Conservation (phyloP, 2,888 invertebrate genomes). For the Cetonia aurata region DNA sequence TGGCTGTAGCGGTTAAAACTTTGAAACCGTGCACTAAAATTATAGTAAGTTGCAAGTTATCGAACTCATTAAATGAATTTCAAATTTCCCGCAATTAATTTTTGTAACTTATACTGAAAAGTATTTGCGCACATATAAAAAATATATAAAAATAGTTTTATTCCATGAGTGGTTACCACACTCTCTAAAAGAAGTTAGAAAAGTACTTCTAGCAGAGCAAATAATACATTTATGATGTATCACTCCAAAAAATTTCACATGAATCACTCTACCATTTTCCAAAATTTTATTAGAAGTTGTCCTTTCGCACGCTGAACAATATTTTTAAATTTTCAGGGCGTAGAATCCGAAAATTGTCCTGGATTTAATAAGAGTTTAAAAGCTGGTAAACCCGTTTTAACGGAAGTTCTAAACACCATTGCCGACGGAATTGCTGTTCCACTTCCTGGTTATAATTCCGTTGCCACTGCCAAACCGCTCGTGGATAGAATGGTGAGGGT, state of each 20-base stretch:
- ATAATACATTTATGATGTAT: too few relatives aligned
- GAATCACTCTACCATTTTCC: not conserved
- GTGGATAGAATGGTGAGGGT: constrained; percentile 79
- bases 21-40: constrained; percentile 82
- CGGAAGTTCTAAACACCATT: constrained; percentile 77
- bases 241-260: too few relatives aligned
- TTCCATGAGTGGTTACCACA: too few relatives aligned
- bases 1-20: constrained; percentile 86
- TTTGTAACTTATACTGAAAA: too few relatives aligned
- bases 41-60: constrained; percentile 73
- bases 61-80: too few relatives aligned
- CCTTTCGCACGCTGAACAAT: not conserved
- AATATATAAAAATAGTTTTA: too few relatives aligned
- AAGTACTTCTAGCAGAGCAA: too few relatives aligned
- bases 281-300: not conserved
- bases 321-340: constrained; percentile 71
- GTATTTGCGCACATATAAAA: too few relatives aligned
- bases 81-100: too few relatives aligned
- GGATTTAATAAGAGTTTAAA: constrained; percentile 82
- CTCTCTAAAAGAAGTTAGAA: too few relatives aligned
- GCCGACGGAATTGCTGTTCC: constrained; percentile 93
- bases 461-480: constrained; percentile 77
- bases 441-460: constrained; percentile 88
- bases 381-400: constrained; percentile 75
- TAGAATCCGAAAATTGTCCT: constrained; percentile 88